A percentile compares a stretch with the other conserved stretches of the same genome.
phyloP scores from a whole-genome alignment of 2,113 vertebrate genomes.

The Bostrychus sinensis region DNA sequence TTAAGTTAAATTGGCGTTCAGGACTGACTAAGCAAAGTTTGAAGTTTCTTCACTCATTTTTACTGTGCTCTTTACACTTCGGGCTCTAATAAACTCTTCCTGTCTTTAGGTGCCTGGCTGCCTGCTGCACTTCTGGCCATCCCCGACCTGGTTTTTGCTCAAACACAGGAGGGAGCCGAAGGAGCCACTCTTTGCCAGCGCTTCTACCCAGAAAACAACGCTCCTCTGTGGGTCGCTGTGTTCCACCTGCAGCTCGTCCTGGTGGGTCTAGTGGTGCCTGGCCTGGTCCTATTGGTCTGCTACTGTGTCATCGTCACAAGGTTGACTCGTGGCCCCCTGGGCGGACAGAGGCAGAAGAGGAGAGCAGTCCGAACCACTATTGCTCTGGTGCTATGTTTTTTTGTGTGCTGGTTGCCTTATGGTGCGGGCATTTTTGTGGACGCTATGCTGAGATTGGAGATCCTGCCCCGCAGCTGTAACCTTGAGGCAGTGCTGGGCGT shows the following conservation, averaged over 20 bases:
- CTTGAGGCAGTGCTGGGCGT: conserved; percentile 84
- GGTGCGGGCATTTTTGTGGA: conserved; percentile 90
- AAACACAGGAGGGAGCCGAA: conserved; percentile 72
- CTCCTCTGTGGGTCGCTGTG: conserved; percentile 82
- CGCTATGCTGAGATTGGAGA: conserved; percentile 85
- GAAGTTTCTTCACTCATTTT: no score
- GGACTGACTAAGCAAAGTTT: no score
- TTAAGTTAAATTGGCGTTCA: no score
- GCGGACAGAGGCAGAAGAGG: conserved; percentile 93
- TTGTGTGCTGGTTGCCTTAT: conserved; percentile 95
- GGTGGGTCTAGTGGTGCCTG: conserved; percentile 92
- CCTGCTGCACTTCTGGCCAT: conserved; percentile 90
- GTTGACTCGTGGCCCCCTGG: conserved; percentile 90
- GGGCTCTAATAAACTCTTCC: not conserved
- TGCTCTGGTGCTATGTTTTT: conserved; percentile 93
- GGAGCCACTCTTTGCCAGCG: conserved; percentile 85
- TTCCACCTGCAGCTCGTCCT: conserved; percentile 94
- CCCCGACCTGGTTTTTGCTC: conserved; percentile 90
- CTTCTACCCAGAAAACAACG: conserved; percentile 81
- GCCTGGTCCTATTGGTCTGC: conserved; percentile 91
- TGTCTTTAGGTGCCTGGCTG: conserved; percentile 10
- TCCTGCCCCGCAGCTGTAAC: conserved; percentile 85
- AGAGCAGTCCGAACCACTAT: conserved; percentile 95
- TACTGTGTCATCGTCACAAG: conserved; percentile 96
- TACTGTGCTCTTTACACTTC: not conserved